Evolutionary conservation across 2,888 invertebrate genomes (phyloP).

Genomic region (Eristalis pertinax): DNA sequence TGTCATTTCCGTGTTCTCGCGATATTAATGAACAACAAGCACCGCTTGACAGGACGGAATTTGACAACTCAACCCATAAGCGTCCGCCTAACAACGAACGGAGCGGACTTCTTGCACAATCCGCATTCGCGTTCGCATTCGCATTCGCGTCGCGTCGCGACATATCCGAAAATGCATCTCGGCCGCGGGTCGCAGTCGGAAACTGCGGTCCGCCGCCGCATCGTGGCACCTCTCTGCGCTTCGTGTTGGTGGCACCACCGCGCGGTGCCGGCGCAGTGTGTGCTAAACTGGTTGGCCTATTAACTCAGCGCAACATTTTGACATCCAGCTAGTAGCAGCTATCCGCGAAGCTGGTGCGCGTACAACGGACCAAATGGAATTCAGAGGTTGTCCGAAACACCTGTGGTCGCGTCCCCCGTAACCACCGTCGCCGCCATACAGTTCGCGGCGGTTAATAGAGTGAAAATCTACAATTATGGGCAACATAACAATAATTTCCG

Average conservation of each 20-base stretch:
- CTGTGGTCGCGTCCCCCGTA: conserved; percentile 34
- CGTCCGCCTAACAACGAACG: conserved; percentile 13
- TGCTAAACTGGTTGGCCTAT: conserved; percentile 65
- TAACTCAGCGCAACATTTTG: conserved; percentile 53
- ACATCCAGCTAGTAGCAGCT: conserved; percentile 43
- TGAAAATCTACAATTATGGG: conserved; percentile 69
- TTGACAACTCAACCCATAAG: conserved; percentile 69
- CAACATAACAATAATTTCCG: conserved; percentile 69
- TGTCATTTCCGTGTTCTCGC: conserved; percentile 65
- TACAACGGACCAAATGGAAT: conserved; percentile 46
- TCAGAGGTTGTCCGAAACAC: conserved; percentile 64
- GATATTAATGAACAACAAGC: conserved; percentile 69
- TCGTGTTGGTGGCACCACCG: not conserved
- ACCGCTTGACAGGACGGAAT: conserved; percentile 63
- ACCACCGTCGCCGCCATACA: conserved; percentile 19
- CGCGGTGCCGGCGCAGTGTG: too few species aligned
- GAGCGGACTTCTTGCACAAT: conserved; percentile 47
- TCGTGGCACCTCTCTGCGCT: conserved; percentile 5
- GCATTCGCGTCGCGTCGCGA: not conserved
- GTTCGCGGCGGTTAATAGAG: conserved; percentile 54
- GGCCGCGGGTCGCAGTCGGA: conserved; percentile 28
- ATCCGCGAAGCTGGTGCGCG: not conserved
- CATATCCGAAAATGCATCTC: conserved; percentile 55
- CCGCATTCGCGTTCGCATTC: not conserved
- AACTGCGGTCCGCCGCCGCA: conserved; percentile 6